These are phyloP conservation scores for Hozukius guyotensis DNA, from an alignment of 2,797 vertebrate species.

Conservation along the genomic window DNA sequence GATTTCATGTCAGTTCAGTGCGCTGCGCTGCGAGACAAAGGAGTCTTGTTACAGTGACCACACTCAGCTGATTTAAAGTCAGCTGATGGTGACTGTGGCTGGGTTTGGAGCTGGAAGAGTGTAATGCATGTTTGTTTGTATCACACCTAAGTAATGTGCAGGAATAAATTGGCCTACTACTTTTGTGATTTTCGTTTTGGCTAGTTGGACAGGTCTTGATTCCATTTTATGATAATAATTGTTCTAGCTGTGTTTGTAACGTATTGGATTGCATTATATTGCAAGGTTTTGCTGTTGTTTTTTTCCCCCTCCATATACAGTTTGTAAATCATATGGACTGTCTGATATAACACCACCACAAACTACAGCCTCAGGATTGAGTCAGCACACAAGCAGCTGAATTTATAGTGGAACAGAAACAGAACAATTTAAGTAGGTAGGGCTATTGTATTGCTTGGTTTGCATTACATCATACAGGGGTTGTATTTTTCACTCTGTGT, in stretches of 20 bases:
- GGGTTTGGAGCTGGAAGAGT: slow-evolving; percentile 27
- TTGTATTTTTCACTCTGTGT: neutral
- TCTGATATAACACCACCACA: too few species aligned
- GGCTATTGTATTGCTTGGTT: neutral
- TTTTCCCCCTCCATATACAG: neutral
- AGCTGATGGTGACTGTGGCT: slow-evolving; percentile 64
- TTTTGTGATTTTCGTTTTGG: neutral
- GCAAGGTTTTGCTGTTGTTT: neutral
- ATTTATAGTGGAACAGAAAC: neutral
- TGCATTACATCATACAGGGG: neutral
- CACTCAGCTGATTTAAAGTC: slow-evolving; percentile 72
- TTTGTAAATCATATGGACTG: neutral
- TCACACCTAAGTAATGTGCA: slow-evolving; percentile 3
- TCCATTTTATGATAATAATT: neutral
- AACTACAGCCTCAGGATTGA: too few species aligned
- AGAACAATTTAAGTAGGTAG: neutral
- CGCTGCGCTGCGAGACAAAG: slow-evolving; percentile 55
- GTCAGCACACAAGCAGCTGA: too few species aligned
- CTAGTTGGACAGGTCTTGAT: neutral
- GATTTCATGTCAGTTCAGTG: slow-evolving; percentile 59
- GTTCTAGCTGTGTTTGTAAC: neutral
- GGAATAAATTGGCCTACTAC: neutral
- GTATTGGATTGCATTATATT: neutral
- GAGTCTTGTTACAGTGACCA: slow-evolving; percentile 60
- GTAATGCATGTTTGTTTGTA: neutral